Conservation (phyloP, 2,797 vertebrate genomes). For the Cichlasoma orientale region DNA sequence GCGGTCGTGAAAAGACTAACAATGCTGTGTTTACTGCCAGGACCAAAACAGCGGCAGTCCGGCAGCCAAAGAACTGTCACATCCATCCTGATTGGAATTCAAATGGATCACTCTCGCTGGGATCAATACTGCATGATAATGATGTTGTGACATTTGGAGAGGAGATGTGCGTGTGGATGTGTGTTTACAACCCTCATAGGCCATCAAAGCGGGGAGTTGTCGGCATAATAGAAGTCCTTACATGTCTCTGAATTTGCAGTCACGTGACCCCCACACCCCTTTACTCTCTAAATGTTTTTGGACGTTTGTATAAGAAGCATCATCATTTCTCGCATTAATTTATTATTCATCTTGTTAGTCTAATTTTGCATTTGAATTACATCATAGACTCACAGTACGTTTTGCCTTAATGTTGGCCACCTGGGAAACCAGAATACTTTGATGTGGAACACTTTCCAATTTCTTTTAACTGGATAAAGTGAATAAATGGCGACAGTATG, state of each 20-base stretch:
- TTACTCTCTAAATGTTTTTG: not conserved
- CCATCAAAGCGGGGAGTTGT: not conserved
- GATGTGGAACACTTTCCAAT: not conserved
- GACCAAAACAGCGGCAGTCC: conserved; percentile 3
- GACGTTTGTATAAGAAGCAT: not conserved
- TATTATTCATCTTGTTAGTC: not conserved
- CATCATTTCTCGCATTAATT: not conserved
- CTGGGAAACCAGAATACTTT: not conserved
- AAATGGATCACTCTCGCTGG: conserved; percentile 42
- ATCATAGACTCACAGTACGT: not conserved
- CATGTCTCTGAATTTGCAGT: not conserved
- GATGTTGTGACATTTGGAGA: conserved; percentile 63
- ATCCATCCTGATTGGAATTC: conserved; percentile 63
- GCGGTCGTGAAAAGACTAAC: conserved; percentile 36
- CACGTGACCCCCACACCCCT: not conserved
- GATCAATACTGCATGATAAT: conserved; percentile 72
- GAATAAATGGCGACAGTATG: not conserved
- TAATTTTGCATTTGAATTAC: not conserved
- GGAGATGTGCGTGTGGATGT: conserved; percentile 10
- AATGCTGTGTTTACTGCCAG: conserved; percentile 30
- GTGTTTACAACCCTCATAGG: conserved; percentile 4
- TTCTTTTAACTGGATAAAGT: conserved; percentile 8
- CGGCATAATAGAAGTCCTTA: not conserved
- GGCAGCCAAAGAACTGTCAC: conserved; percentile 44
- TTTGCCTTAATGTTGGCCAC: not conserved